Evolutionary conservation across 2,113 vertebrate genomes (phyloP).

Genomic region (Calyptommatus sinebrachiatus): DNA sequence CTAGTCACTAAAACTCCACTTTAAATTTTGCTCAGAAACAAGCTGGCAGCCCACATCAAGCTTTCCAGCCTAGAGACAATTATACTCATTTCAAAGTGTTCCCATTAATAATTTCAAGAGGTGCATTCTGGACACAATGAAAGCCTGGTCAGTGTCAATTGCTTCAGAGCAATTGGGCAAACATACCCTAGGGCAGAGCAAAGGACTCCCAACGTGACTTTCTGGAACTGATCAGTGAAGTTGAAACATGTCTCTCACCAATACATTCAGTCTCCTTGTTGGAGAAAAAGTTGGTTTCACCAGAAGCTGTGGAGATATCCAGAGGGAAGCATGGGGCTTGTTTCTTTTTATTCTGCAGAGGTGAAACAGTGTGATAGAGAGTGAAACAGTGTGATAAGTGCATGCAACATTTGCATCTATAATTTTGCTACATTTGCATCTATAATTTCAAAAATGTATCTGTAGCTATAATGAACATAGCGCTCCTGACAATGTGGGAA

Average conservation of each 20-base stretch:
- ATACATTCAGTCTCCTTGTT: not conserved
- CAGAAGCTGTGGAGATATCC: no score
- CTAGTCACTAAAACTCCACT: not conserved
- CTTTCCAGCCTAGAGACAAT: not conserved
- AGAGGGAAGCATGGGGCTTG: no score
- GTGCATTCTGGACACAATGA: not conserved
- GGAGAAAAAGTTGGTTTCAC: not conserved
- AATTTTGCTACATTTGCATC: no score
- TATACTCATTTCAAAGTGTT: not conserved
- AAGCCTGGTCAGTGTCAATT: not conserved
- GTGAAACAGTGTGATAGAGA: no score
- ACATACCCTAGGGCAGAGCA: not conserved
- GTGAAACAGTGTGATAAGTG: no score
- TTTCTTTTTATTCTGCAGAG: no score
- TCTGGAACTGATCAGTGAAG: not conserved
- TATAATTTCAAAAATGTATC: no score
- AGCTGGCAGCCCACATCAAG: not conserved
- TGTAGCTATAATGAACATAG: no score
- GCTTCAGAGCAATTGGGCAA: not conserved
- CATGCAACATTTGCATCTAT: no score
- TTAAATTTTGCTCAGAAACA: not conserved
- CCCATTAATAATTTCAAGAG: not conserved
- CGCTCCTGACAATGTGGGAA: no score
- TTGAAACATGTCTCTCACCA: not conserved
- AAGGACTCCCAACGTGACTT: not conserved